A percentile compares a stretch with the other conserved stretches of the same genome.
Conservation (phyloP, 2,888 invertebrate genomes). For the Tenodera sinensis region DNA sequence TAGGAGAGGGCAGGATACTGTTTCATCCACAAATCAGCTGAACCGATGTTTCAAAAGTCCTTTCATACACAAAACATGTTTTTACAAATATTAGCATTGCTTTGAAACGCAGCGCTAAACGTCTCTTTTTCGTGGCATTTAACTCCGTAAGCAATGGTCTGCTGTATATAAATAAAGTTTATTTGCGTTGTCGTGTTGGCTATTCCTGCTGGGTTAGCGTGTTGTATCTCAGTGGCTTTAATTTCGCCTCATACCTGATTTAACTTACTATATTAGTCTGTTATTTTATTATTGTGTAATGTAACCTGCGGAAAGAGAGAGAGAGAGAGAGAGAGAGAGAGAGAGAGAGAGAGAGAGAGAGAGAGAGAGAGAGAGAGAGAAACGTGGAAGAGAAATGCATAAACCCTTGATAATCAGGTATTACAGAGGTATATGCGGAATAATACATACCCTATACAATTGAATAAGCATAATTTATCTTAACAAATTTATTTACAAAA, state of each 20-base stretch:
- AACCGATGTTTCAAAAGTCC: neutral
- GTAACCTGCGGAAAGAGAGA: too few species aligned
- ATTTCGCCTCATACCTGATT: neutral
- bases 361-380: too few species aligned
- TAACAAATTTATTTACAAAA: too few species aligned
- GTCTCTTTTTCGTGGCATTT: neutral
- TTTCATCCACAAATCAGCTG: neutral
- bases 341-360: too few species aligned
- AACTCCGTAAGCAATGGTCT: neutral
- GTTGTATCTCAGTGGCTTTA: neutral
- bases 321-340: too few species aligned
- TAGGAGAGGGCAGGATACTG: neutral
- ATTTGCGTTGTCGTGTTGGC: neutral
- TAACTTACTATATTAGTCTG: neutral
- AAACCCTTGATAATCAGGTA: too few species aligned
- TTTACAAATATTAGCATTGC: neutral
- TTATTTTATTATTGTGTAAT: too few species aligned
- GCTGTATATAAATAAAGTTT: neutral
- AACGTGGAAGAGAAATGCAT: too few species aligned
- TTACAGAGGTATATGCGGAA: too few species aligned
- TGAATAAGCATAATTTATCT: too few species aligned
- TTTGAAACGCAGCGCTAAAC: neutral
- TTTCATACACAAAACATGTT: neutral
- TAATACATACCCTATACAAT: too few species aligned
- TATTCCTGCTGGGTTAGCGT: neutral